Evolutionary conservation across 2,888 invertebrate genomes (phyloP).

Genomic region (Athalia cordata): DNA sequence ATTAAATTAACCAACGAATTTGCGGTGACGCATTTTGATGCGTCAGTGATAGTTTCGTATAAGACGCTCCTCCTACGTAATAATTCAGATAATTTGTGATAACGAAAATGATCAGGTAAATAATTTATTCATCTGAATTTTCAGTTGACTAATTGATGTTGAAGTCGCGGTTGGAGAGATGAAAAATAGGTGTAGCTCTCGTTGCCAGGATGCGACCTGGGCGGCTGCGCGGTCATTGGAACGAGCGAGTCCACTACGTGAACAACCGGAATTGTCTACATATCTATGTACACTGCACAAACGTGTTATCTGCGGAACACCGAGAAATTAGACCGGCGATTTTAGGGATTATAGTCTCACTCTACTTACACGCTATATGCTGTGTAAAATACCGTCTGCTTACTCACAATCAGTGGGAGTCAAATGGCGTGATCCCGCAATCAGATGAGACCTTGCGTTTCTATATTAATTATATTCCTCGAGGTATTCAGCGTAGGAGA

Average conservation of each 20-base stretch:
- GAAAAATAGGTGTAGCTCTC: constrained; percentile 27
- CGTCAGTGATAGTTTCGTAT: too few relatives aligned
- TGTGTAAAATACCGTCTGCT: background rate
- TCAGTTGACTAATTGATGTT: constrained; percentile 11
- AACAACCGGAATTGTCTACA: constrained; percentile 17
- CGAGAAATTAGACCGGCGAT: constrained; percentile 38
- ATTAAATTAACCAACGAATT: too few relatives aligned
- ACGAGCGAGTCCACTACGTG: constrained; percentile 26
- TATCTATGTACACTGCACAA: background rate
- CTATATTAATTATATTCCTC: background rate
- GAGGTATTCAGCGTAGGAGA: too few relatives aligned
- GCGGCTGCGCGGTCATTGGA: constrained; percentile 27
- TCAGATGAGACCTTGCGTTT: background rate
- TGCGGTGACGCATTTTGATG: background rate
- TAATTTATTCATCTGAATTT: constrained; percentile 1
- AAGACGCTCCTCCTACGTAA: background rate
- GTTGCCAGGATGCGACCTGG: constrained; percentile 38
- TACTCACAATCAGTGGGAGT: constrained; percentile 10
- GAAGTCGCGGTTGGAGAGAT: constrained; percentile 19
- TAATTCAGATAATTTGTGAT: background rate
- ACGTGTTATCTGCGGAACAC: constrained; percentile 19
- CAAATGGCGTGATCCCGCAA: constrained; percentile 8
- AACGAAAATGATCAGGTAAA: background rate
- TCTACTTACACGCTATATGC: constrained; percentile 28
- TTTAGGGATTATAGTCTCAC: constrained; percentile 35